These are phyloP conservation scores for Drosophila ironensis DNA, from an alignment of 1,140 invertebrate species.

Conservation along the genomic window DNA sequence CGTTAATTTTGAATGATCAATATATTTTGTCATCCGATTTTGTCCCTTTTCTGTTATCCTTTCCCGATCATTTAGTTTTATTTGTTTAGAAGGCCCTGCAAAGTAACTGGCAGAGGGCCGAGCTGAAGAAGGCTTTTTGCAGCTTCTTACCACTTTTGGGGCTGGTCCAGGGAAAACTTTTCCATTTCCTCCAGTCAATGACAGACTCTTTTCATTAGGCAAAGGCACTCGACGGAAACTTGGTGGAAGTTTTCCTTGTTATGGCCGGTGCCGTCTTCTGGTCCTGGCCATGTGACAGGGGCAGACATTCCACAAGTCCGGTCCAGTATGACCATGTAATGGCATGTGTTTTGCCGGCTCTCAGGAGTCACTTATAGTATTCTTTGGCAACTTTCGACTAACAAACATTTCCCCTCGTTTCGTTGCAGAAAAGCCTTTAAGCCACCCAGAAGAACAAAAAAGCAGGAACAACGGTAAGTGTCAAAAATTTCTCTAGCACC, in stretches of 20 bases:
- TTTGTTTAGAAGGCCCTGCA: constrained; percentile 54
- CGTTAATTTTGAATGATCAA: background rate
- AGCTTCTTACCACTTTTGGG: constrained; percentile 34
- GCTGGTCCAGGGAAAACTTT: constrained; percentile 66
- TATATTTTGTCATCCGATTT: background rate
- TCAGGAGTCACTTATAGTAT: constrained; percentile 27
- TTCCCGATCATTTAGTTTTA: constrained; percentile 59
- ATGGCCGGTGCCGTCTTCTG: constrained; percentile 10
- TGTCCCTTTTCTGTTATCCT: background rate
- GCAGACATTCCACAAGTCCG: constrained; percentile 66
- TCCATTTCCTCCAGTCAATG: constrained; percentile 61
- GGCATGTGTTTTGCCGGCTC: constrained; percentile 68
- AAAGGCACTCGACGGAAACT: constrained; percentile 54
- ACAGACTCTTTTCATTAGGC: constrained; percentile 77
- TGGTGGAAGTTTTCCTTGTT: constrained; percentile 61
- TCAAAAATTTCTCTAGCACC: constrained; percentile 47
- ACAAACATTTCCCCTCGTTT: constrained; percentile 58
- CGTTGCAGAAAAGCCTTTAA: constrained; percentile 60
- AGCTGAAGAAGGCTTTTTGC: constrained; percentile 27
- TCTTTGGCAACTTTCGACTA: constrained; percentile 56
- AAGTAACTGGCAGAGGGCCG: constrained; percentile 59
- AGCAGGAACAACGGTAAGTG: constrained; percentile 71
- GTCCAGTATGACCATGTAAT: constrained; percentile 61
- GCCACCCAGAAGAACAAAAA: constrained; percentile 57
- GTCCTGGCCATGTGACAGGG: constrained; percentile 40